These are phyloP conservation scores for Rhadina sibilatrix DNA, from an alignment of 2,113 vertebrate species.

Conservation along the genomic window DNA sequence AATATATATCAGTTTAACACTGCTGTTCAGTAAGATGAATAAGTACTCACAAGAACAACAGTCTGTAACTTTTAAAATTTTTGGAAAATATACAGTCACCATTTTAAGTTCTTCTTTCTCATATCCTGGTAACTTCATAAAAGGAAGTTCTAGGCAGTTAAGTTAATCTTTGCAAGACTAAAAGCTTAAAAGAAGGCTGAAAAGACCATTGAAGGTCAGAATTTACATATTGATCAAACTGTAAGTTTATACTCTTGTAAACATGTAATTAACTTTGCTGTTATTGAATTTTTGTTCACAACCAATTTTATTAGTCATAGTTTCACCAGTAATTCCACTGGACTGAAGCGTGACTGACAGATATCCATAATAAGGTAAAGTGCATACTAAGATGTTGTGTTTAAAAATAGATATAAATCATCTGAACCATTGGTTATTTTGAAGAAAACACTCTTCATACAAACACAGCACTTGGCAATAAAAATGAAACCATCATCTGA, in stretches of 20 bases:
- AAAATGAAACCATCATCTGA: neutral
- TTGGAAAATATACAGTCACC: neutral
- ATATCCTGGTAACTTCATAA: slow-evolving; percentile 57
- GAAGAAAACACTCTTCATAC: neutral
- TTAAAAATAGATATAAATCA: slow-evolving; percentile 18
- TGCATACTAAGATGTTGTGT: slow-evolving; percentile 16
- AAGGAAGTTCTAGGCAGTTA: slow-evolving; percentile 71
- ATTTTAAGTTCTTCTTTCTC: neutral
- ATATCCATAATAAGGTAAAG: slow-evolving; percentile 33
- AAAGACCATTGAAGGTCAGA: slow-evolving; percentile 83
- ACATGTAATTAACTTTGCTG: slow-evolving; percentile 82
- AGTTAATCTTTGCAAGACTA: slow-evolving; percentile 78
- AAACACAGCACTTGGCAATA: neutral
- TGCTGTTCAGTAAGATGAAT: neutral
- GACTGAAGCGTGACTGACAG: slow-evolving; percentile 64
- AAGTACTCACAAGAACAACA: neutral
- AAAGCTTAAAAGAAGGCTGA: slow-evolving; percentile 76
- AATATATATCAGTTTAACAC: neutral
- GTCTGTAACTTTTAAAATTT: neutral
- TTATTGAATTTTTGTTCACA: slow-evolving; percentile 80
- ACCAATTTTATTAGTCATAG: slow-evolving; percentile 79
- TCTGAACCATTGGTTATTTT: slow-evolving; percentile 10
- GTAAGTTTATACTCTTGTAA: slow-evolving; percentile 79
- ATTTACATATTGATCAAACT: slow-evolving; percentile 86
- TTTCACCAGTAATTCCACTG: slow-evolving; percentile 66